These are phyloP conservation scores for Macrochelys suwanniensis DNA, from an alignment of 2,797 vertebrate species.

Conservation along the genomic window DNA sequence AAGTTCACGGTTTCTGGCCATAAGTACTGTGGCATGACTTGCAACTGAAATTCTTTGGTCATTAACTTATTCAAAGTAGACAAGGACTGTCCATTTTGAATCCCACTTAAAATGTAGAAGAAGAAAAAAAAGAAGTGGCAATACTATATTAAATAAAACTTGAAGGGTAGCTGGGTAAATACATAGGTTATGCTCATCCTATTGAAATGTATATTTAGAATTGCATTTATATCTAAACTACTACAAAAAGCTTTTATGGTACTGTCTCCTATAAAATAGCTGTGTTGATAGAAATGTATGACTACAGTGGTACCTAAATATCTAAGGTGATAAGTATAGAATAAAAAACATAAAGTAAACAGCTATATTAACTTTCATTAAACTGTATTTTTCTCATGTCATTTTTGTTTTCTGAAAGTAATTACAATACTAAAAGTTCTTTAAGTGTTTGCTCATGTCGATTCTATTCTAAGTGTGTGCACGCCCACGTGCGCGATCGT, in stretches of 20 bases:
- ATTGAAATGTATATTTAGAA: background rate
- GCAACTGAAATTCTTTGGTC: too few species aligned
- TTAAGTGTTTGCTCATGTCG: background rate
- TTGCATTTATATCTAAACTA: background rate
- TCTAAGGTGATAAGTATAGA: background rate
- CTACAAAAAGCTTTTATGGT: background rate
- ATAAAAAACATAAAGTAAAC: background rate
- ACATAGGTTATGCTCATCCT: too few species aligned
- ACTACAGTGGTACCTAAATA: background rate
- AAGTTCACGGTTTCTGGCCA: too few species aligned
- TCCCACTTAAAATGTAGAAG: background rate
- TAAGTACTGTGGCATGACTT: too few species aligned
- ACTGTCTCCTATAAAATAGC: background rate
- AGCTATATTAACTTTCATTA: background rate
- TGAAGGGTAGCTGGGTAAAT: too few species aligned
- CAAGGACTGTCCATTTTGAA: too few species aligned
- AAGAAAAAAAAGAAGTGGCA: background rate
- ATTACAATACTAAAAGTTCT: background rate
- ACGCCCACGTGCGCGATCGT: accelerated
- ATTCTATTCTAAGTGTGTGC: too few species aligned
- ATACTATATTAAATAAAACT: background rate
- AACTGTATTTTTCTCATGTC: background rate
- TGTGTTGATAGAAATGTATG: background rate
- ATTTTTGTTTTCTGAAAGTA: background rate
- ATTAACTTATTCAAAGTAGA: too few species aligned